These are phyloP conservation scores for Lagocephalus sceleratus DNA, from an alignment of 2,797 vertebrate species.

Conservation along the genomic window DNA sequence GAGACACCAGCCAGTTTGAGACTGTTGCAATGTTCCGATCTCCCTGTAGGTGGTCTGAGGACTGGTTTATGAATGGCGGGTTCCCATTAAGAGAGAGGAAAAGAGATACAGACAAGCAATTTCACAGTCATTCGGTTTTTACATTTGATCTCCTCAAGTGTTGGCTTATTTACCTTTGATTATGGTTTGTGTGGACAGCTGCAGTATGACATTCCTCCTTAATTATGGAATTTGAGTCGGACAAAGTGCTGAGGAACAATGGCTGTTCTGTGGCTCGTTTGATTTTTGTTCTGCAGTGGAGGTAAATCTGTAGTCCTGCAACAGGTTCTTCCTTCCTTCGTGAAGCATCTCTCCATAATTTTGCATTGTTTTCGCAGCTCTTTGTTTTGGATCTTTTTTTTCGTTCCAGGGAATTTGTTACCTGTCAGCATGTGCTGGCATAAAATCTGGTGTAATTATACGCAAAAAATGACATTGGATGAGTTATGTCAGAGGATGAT, in stretches of 20 bases:
- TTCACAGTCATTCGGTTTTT: slow-evolving; percentile 26
- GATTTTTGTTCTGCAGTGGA: slow-evolving; percentile 70
- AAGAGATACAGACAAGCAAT: slow-evolving; percentile 22
- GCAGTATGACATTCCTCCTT: slow-evolving; percentile 75
- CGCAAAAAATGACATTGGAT: background rate
- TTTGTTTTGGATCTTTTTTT: slow-evolving; percentile 42
- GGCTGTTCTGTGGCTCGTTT: slow-evolving; percentile 53
- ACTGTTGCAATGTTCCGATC: slow-evolving; percentile 46
- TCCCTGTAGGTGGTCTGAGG: slow-evolving; percentile 50
- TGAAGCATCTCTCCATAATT: slow-evolving; percentile 24
- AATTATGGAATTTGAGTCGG: slow-evolving; percentile 78
- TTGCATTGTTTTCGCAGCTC: slow-evolving; percentile 55
- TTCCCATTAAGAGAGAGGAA: slow-evolving; percentile 31
- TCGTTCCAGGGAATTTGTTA: slow-evolving; percentile 41
- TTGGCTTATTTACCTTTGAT: slow-evolving; percentile 77
- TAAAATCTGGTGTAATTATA: slow-evolving; percentile 6
- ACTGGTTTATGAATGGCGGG: slow-evolving; percentile 46
- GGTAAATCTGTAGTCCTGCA: slow-evolving; percentile 38
- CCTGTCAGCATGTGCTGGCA: slow-evolving; percentile 33
- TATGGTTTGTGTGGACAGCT: slow-evolving; percentile 68
- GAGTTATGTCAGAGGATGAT: slow-evolving; percentile 4
- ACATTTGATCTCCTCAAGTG: slow-evolving; percentile 64
- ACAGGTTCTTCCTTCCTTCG: slow-evolving; percentile 31
- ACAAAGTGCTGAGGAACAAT: slow-evolving; percentile 66
- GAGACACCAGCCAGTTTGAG: slow-evolving; percentile 62